Base-by-base conservation (phyloP, 2,113 vertebrate species). In the Indicator maculatus region DNA sequence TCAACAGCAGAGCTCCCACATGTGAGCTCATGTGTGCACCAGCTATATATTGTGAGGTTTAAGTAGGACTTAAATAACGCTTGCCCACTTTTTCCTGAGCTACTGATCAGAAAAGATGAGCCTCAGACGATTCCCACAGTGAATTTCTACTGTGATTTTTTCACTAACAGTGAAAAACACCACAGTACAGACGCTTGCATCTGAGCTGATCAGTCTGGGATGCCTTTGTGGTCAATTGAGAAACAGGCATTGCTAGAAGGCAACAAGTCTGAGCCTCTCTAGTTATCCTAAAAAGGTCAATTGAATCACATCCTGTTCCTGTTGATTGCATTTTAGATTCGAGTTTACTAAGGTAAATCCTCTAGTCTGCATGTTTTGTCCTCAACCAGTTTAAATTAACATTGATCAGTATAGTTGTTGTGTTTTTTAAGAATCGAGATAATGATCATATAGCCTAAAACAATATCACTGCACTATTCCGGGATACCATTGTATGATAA, bases 391-490 rank as follows among this genome's bases (percentile, higher is more conserved):
- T 67, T 94, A 81, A 91, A 64, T 82, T 39, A 86, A 1, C 19
- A 28, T 17, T 64, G 11, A 71, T 64, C 36, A 50, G n/a, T 41
- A 30, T 2, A 71, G 73, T 64, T 53, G 72, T 6, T 23, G 12
- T 31, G 30, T 45, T 76, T 78, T 83, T 55, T 61, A 69, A 71
- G 47, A 88, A 69, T 15, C 23, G 44, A 67, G 65, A 81, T 88
- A 72, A 81, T 31, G 36, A 24, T 56, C 13, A 26, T 47, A 33
- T 13, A 77, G 59, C 31, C 50, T 38, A 11, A 63, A 88, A 77
- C 64, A 89, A 89, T 89, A 73, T 56, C 60, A 72, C 71, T 61
- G 58, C 12, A 88, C 79, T 94, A 30, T 86, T 93, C 61, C 61
- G 18, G 53, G 38, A 86, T 61, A 71, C 31, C 53, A 72, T 0